Percentiles rank a stretch among this genome's conserved stretches.
Evolutionary conservation across 2,888 invertebrate genomes (phyloP).

Genomic region (Listrodromus nycthemerus): DNA sequence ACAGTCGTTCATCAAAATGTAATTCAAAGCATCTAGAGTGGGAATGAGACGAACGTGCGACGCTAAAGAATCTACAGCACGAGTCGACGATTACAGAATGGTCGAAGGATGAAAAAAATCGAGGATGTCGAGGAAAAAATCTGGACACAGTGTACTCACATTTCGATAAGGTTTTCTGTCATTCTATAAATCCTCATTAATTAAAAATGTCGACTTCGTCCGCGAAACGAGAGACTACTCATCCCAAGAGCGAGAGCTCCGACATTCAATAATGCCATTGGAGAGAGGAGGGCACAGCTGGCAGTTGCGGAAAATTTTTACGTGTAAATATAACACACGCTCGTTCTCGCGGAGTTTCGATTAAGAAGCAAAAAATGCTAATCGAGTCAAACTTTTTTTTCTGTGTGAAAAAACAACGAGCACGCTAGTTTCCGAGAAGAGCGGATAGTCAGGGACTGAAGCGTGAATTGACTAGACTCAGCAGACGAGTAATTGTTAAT

Average conservation of each 20-base stretch:
- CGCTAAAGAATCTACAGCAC: neutral
- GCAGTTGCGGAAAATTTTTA: slow-evolving; percentile 68
- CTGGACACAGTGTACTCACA: slow-evolving; percentile 43
- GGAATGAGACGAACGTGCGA: neutral
- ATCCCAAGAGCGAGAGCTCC: slow-evolving; percentile 51
- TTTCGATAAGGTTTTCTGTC: slow-evolving; percentile 13
- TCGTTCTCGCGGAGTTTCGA: slow-evolving; percentile 2
- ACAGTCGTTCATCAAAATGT: neutral
- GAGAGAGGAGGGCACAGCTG: slow-evolving; percentile 66
- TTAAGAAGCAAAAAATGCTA: slow-evolving; percentile 2
- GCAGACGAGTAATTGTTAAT: neutral
- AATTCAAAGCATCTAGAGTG: neutral
- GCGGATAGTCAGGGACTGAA: neutral
- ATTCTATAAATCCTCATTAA: slow-evolving; percentile 8
- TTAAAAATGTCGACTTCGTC: slow-evolving; percentile 58
- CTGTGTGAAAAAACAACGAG: slow-evolving; percentile 4
- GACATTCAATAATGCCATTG: slow-evolving; percentile 66
- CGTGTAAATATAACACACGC: neutral
- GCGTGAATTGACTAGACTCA: neutral
- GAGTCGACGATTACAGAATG: neutral
- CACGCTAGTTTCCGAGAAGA: neutral
- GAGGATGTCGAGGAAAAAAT: neutral
- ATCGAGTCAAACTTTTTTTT: neutral
- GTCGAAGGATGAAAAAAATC: neutral
- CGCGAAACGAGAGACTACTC: neutral